A percentile compares a stretch with the other conserved stretches of the same genome.
Evolutionary conservation across 2,888 invertebrate species (phyloP).

Genomic region (Pediacus dermestoides): DNA sequence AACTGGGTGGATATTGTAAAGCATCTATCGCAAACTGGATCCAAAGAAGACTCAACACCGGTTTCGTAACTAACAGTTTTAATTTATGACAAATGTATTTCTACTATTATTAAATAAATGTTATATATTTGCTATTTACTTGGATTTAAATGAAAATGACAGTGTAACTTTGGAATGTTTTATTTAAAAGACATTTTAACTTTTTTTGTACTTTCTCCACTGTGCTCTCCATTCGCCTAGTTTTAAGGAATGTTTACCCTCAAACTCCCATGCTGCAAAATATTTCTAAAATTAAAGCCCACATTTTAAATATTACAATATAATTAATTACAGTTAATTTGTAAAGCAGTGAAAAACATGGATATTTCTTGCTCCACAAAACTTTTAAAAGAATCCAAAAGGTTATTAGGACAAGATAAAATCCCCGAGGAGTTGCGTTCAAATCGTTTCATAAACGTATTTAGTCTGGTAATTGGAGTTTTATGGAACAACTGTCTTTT

Average conservation of each 20-base stretch:
- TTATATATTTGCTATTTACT: too few species aligned
- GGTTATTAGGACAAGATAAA: conserved; percentile 33
- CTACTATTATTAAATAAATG: too few species aligned
- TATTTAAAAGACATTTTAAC: conserved; percentile 9
- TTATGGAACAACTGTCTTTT: conserved; percentile 43
- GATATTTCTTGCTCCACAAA: conserved; percentile 40
- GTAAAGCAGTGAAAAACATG: conserved; percentile 44
- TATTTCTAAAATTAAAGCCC: too few species aligned
- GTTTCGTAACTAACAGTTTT: conserved; percentile 17
- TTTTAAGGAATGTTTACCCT: conserved; percentile 42
- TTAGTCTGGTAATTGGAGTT: conserved; percentile 41
- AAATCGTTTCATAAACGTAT: conserved; percentile 39
- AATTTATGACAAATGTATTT: too few species aligned
- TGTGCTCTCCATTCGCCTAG: conserved; percentile 45
- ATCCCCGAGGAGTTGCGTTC: conserved; percentile 25
- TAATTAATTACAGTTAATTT: conserved; percentile 39
- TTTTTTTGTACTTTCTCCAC: conserved; percentile 29
- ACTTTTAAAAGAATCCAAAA: conserved; percentile 38
- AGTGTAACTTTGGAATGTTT: too few species aligned
- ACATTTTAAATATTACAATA: conserved; percentile 4
- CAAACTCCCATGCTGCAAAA: conserved; percentile 45
- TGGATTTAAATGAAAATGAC: too few species aligned
- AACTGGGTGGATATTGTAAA: conserved; percentile 97
- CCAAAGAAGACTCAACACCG: conserved; percentile 48
- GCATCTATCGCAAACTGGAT: conserved; percentile 82